Base-by-base conservation (phyloP, 2,797 vertebrate species). In the Epinephelus coioides region DNA sequence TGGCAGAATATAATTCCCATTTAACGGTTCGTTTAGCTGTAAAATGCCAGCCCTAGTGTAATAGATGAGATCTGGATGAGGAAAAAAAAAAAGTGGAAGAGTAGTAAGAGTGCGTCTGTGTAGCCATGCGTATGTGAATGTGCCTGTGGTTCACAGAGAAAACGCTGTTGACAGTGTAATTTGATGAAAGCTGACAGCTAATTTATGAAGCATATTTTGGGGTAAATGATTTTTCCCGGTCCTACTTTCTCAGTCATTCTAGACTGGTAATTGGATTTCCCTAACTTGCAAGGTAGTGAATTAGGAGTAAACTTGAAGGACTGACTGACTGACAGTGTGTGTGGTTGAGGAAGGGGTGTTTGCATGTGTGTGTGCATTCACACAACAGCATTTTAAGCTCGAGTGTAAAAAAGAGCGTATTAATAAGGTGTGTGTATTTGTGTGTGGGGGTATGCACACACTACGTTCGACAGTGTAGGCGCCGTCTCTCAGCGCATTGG, bases 161-260 rank as follows among this genome's bases (percentile, higher is more conserved):
- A 90, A 88, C 70, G 74, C 84, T 85, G 88, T 91, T 90, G 89
- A 92, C 84, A 78, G 84, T 65, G 83, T 91, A 83, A 92, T 93
- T 91, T 93, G 89, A 95, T 95, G 89, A 95, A 95, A 94, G 82
- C 86, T 94, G 94, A 93, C 93, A 95, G 93, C 91, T 94, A 92
- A 95, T 96, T 95, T 93, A 92, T 90, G 78, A 91, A 95, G 88
- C 93, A 95, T 94, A 95, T 95, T 96, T 95, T 92, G 61, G 88
- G 79, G 87, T 87, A 94, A 93, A 92, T 90, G 38, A 89, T 91
- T 93, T 92, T 92, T 86, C 60, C 87, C 30, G 71, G 59, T 83
- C 68, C 83, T 84, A 76, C 86, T 79, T 91, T 80, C 67, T 85
- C 84, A 81, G 85, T 86, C 86, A 87, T 91, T 88, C 78, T 82